Evolutionary conservation across 2,888 invertebrate species (phyloP).

Genomic region (Barypeithes pellucidus): DNA sequence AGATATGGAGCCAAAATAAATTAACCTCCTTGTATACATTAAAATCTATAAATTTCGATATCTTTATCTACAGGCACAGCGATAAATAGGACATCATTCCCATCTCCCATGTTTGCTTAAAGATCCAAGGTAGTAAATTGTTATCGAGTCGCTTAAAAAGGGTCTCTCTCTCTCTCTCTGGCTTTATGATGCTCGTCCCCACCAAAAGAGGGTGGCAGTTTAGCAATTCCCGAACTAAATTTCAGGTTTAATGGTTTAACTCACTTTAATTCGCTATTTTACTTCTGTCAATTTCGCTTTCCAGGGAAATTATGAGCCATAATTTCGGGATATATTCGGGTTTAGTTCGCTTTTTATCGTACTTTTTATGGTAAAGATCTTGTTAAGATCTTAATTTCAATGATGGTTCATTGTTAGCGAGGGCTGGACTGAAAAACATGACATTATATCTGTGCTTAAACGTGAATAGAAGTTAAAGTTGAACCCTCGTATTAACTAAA

Average conservation of each 20-base stretch:
- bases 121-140: constrained; percentile 31
- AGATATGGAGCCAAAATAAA: no score
- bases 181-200: constrained; percentile 19
- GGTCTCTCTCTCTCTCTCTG: no score
- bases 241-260: constrained; percentile 41
- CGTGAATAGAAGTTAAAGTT: no score
- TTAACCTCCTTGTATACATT: no score
- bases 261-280: constrained; percentile 44
- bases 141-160: constrained; percentile 27
- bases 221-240: constrained; percentile 40
- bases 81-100: constrained; percentile 17
- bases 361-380: constrained; percentile 30
- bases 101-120: constrained; percentile 16
- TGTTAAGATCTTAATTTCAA: constrained; percentile 44
- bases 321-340: constrained; percentile 26
- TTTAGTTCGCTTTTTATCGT: constrained; percentile 40
- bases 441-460: not conserved
- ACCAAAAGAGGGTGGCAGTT: constrained; percentile 26
- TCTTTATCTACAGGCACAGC: no score
- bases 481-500: no score
- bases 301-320: constrained; percentile 35
- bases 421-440: constrained; percentile 1
- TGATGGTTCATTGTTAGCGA: constrained; percentile 24
- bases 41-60: not conserved
- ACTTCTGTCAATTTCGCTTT: constrained; percentile 43